Conservation (phyloP, 2,888 invertebrate genomes). For the Pogonocherus hispidulus region DNA sequence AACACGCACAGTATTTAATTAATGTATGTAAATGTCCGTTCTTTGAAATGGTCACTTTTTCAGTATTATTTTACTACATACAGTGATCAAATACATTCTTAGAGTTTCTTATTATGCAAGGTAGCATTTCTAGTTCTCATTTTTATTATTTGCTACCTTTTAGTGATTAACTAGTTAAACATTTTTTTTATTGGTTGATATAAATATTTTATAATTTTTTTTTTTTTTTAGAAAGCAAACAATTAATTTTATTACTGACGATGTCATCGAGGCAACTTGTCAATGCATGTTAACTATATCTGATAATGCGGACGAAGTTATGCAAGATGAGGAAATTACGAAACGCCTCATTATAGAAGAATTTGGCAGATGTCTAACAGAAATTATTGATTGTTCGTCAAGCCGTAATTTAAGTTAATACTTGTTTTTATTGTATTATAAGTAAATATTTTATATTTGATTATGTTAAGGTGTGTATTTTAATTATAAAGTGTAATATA, state of each 20-base stretch:
- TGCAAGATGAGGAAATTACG: slow-evolving; percentile 76
- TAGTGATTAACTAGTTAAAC: too few species aligned
- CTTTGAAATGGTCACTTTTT: too few species aligned
- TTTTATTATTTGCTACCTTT: too few species aligned
- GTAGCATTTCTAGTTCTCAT: too few species aligned
- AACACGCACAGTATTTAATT: too few species aligned
- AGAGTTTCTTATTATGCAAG: too few species aligned
- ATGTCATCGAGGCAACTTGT: slow-evolving; percentile 96
- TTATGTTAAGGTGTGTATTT: slow-evolving; percentile 41
- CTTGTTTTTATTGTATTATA: slow-evolving; percentile 18
- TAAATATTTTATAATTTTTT: too few species aligned
- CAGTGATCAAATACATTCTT: too few species aligned
- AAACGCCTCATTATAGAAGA: slow-evolving; percentile 89
- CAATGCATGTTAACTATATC: slow-evolving; percentile 96
- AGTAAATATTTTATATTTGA: slow-evolving; percentile 34
- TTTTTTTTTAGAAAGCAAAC: slow-evolving; percentile 75
- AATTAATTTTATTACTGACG: slow-evolving; percentile 92
- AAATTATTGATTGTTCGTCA: slow-evolving; percentile 83
- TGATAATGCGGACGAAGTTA: slow-evolving; percentile 80
- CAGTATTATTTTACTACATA: too few species aligned
- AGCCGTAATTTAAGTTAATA: slow-evolving; percentile 50
- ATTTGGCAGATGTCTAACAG: slow-evolving; percentile 93
- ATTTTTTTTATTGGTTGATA: too few species aligned
- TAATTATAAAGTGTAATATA: slow-evolving; percentile 32
- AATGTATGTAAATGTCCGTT: too few species aligned